A percentile compares a stretch with the other conserved stretches of the same genome.
phyloP scores from a whole-genome alignment of 2,113 vertebrate species.

The Meleagris gallopavo region DNA sequence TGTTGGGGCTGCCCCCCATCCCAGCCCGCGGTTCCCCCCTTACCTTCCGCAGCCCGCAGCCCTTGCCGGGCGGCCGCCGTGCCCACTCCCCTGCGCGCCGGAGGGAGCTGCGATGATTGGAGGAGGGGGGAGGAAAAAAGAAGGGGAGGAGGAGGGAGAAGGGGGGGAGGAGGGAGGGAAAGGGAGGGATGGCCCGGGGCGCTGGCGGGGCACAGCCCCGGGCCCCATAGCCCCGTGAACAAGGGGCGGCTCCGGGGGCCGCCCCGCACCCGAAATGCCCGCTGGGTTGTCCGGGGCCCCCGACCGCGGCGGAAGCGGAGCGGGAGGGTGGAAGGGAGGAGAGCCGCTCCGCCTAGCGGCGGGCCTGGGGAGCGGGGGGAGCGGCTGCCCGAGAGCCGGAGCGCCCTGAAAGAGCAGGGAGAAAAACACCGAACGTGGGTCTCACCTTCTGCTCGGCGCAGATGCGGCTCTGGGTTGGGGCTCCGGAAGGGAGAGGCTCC shows the following conservation, averaged over 20 bases:
- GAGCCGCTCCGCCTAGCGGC: not conserved
- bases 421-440: rapidly evolving
- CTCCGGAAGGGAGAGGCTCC: not conserved
- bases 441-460: not conserved
- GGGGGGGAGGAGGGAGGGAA: no score
- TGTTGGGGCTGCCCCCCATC: not conserved
- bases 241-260: not conserved
- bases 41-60: not conserved
- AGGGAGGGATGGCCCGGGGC: no score
- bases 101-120: no score
- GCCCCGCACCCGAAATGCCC: not conserved
- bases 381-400: not conserved
- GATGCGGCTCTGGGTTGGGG: not conserved
- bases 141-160: no score
- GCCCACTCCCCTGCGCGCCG: no score
- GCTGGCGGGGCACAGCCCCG: no score
- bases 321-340: constrained; percentile 42
- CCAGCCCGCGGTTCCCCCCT: not conserved
- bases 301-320: not conserved
- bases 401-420: no score
- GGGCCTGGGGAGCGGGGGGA: not conserved
- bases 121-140: no score
- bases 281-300: constrained; percentile 42
- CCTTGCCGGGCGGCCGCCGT: no score
- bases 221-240: not conserved